Conservation (phyloP, 1,140 invertebrate genomes). For the Rhyzopertha dominica region DNA sequence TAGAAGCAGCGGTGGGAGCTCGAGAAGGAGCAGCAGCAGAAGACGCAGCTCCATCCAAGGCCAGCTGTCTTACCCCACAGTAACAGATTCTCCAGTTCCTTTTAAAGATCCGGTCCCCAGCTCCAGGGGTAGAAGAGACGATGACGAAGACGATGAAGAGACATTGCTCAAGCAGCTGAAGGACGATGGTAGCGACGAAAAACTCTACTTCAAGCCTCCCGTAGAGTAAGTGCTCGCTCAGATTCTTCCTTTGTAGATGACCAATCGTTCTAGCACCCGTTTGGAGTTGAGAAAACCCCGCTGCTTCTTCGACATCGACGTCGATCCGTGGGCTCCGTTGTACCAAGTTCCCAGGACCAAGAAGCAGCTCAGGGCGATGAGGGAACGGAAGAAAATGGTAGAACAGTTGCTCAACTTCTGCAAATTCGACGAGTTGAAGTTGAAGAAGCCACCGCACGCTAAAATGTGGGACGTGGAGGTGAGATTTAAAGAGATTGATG, state of each 20-base stretch:
- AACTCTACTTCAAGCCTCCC: no score
- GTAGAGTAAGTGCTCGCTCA: no score
- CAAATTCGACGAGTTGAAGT: slow-evolving; percentile 16
- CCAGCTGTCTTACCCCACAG: no score
- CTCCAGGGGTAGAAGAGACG: background rate
- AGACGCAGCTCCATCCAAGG: no score
- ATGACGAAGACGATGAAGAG: background rate
- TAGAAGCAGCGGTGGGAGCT: no score
- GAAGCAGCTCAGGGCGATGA: slow-evolving; percentile 13
- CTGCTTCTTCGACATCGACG: slow-evolving; percentile 9
- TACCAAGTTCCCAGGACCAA: slow-evolving; percentile 24
- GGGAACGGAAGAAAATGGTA: slow-evolving; percentile 17
- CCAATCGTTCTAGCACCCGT: no score
- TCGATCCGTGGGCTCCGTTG: slow-evolving; percentile 1
- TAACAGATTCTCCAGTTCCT: no score
- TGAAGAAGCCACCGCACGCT: slow-evolving; percentile 16
- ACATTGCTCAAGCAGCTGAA: background rate
- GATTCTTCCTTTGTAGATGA: no score
- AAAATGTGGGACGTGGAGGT: slow-evolving; percentile 22
- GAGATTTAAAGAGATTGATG: slow-evolving; percentile 2
- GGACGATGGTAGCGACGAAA: slow-evolving; percentile 5
- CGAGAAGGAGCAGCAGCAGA: no score
- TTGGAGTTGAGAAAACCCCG: slow-evolving; percentile 8
- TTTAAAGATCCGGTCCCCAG: background rate
- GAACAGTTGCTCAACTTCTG: slow-evolving; percentile 22